phyloP scores from a whole-genome alignment of 1,140 invertebrate genomes.

The Macrobrachium rosenbergii region DNA sequence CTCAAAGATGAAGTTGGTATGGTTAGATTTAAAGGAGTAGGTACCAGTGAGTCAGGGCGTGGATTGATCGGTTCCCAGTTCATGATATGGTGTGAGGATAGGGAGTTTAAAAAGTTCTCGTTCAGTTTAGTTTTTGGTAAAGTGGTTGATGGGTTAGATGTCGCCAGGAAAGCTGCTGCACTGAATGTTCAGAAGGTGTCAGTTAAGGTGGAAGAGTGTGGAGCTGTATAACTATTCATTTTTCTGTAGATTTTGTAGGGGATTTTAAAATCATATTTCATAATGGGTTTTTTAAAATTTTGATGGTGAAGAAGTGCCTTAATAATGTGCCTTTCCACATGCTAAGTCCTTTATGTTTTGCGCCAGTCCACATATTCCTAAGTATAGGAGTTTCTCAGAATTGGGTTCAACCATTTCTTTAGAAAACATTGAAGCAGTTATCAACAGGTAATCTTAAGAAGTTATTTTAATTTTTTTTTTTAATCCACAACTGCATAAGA shows the following conservation, averaged over 20 bases:
- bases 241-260: slow-evolving; percentile 1
- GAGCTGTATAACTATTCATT: slow-evolving; percentile 41
- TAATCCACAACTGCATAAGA: too few relatives aligned
- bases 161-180: slow-evolving; percentile 62
- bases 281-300: background rate
- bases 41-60: slow-evolving; percentile 63
- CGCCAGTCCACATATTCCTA: too few relatives aligned
- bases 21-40: slow-evolving; percentile 65
- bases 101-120: slow-evolving; percentile 66
- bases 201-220: slow-evolving; percentile 63
- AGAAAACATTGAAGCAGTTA: too few relatives aligned
- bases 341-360: too few relatives aligned
- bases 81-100: slow-evolving; percentile 65
- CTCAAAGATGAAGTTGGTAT: slow-evolving; percentile 65
- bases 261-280: background rate
- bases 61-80: slow-evolving; percentile 66
- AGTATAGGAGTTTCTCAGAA: too few relatives aligned
- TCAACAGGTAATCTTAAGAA: too few relatives aligned
- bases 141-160: slow-evolving; percentile 64
- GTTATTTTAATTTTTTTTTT: too few relatives aligned
- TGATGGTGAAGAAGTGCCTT: background rate
- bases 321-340: too few relatives aligned
- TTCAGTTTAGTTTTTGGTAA: slow-evolving; percentile 65
- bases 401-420: too few relatives aligned
- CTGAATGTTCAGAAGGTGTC: slow-evolving; percentile 60